A percentile compares a stretch with the other conserved stretches of the same genome.
phyloP scores from a whole-genome alignment of 2,797 vertebrate genomes.

The Clarias fuscus region DNA sequence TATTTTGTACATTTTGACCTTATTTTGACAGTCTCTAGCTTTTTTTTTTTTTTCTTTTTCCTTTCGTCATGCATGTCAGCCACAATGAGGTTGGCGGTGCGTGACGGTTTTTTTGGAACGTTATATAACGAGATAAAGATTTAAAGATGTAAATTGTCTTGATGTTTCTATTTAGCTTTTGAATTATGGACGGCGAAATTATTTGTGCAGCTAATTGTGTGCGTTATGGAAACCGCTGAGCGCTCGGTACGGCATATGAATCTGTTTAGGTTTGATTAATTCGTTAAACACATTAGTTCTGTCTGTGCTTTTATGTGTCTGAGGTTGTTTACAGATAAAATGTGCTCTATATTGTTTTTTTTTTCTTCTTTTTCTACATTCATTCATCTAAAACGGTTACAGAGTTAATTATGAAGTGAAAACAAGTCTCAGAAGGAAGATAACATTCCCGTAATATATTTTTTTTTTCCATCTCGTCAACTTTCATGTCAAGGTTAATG shows the following conservation, averaged over 20 bases:
- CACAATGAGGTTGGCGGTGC: neutral
- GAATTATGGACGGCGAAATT: neutral
- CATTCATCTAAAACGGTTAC: neutral
- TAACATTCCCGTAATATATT: neutral
- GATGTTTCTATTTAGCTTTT: neutral
- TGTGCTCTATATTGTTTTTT: neutral
- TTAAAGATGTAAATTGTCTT: neutral
- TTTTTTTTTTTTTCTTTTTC: too few relatives aligned
- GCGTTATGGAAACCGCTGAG: neutral
- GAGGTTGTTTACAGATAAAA: neutral
- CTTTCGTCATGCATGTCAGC: neutral
- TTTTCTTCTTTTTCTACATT: neutral
- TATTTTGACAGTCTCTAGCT: neutral
- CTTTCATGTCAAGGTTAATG: neutral
- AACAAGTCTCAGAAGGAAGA: neutral
- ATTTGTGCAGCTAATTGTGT: neutral
- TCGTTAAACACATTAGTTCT: slow-evolving; percentile 6
- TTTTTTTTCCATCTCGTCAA: neutral
- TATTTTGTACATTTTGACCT: neutral
- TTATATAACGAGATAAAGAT: neutral
- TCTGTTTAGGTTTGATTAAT: neutral
- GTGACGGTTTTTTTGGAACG: neutral
- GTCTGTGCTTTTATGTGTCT: neutral
- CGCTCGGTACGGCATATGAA: neutral
- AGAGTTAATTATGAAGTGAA: neutral